These are phyloP conservation scores for Dicyrtomina minuta DNA, from an alignment of 2,888 invertebrate genomes.

Conservation along the genomic window DNA sequence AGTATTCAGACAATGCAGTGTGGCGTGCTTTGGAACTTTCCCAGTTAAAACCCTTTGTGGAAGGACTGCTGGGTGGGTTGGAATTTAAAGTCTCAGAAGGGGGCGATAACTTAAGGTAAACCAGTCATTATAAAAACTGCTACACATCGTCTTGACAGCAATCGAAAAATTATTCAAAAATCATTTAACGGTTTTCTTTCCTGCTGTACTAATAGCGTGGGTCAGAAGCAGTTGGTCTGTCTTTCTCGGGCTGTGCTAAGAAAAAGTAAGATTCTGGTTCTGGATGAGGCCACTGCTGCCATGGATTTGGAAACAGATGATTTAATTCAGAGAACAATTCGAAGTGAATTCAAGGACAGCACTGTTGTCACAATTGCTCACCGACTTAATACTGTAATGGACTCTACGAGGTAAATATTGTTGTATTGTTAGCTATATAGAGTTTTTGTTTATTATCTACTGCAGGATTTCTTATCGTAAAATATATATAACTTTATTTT, in stretches of 20 bases:
- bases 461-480: neutral
- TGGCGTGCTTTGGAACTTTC: slow-evolving; percentile 62
- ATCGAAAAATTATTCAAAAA: neutral
- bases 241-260: too few species aligned
- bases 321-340: slow-evolving; percentile 72
- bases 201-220: slow-evolving; percentile 7
- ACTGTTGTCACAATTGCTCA: slow-evolving; percentile 91
- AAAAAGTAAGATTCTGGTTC: too few species aligned
- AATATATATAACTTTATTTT: neutral
- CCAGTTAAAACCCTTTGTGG: slow-evolving; percentile 58
- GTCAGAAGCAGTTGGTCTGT: too few species aligned
- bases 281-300: slow-evolving; percentile 88
- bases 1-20: slow-evolving; percentile 59
- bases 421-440: neutral
- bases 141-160: neutral
- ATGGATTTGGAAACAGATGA: too few species aligned
- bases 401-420: slow-evolving; percentile 67
- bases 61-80: slow-evolving; percentile 53
- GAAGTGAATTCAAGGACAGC: slow-evolving; percentile 79
- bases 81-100: slow-evolving; percentile 56
- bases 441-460: neutral
- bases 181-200: too few species aligned
- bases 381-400: slow-evolving; percentile 87
- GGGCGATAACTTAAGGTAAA: too few species aligned
- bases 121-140: neutral